Percentiles rank a stretch among this genome's conserved stretches.
Conservation (phyloP, 2,113 vertebrate species). For the Danionella cerebrum region DNA sequence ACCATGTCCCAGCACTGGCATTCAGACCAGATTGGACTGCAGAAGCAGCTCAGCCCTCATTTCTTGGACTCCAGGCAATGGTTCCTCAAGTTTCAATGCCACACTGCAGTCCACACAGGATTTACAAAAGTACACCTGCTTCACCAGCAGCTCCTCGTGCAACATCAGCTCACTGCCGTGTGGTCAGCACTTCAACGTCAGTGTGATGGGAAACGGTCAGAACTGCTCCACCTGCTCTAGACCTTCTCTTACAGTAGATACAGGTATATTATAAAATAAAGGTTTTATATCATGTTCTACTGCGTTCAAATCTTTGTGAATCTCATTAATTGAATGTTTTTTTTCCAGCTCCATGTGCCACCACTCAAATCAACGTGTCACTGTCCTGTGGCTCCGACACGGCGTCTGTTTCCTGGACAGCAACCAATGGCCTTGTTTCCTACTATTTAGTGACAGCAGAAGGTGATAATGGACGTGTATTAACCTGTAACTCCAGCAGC, state of each 20-base stretch:
- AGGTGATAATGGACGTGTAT: neutral
- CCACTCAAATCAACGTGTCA: slow-evolving; percentile 23
- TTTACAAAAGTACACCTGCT: neutral
- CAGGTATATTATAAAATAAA: slow-evolving; percentile 18
- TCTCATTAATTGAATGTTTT: neutral
- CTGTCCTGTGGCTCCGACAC: slow-evolving; percentile 30
- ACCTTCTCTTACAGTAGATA: neutral
- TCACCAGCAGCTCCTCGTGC: slow-evolving; percentile 26
- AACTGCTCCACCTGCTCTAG: slow-evolving; percentile 1
- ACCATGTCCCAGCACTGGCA: neutral
- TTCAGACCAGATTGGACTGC: slow-evolving; percentile 26
- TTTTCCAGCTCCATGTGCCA: slow-evolving; percentile 36
- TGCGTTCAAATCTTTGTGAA: neutral
- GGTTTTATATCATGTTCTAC: no score
- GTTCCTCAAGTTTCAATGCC: slow-evolving; percentile 18
- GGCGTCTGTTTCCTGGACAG: slow-evolving; percentile 28
- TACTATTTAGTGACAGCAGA: slow-evolving; percentile 21
- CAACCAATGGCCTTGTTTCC: neutral
- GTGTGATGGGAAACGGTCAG: slow-evolving; percentile 14
- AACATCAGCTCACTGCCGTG: slow-evolving; percentile 29
- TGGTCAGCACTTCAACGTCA: slow-evolving; percentile 30
- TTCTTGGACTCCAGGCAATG: slow-evolving; percentile 29
- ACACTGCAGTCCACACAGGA: slow-evolving; percentile 4
- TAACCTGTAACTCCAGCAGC: slow-evolving; percentile 28
- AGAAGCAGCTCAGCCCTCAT: slow-evolving; percentile 1